phyloP scores from a whole-genome alignment of 2,113 vertebrate species.

The Nothoprocta pentlandii region DNA sequence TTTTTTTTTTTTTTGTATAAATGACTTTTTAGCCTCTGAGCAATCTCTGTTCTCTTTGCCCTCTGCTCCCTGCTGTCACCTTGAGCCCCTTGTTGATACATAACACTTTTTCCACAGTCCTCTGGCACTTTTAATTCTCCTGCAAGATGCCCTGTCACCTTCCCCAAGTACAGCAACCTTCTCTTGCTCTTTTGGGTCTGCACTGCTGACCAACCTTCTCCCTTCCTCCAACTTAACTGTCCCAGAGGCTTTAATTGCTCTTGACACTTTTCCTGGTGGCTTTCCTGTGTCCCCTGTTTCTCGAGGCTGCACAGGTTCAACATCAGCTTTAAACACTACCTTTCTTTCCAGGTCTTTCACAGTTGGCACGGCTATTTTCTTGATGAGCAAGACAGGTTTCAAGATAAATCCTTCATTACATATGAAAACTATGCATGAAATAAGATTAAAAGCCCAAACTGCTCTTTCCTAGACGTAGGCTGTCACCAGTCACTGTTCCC shows the following conservation, averaged over 20 bases:
- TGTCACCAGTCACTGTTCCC: background rate
- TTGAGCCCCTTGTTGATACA: background rate
- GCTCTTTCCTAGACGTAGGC: background rate
- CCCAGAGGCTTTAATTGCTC: background rate
- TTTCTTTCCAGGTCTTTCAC: background rate
- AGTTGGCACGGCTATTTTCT: background rate
- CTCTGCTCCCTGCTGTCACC: background rate
- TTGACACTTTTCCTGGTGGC: background rate
- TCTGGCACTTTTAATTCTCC: background rate
- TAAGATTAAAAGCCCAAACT: background rate
- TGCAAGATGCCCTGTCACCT: background rate
- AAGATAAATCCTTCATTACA: background rate
- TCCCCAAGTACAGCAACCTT: accelerated
- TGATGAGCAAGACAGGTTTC: background rate
- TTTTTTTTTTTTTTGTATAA: background rate
- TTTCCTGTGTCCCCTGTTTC: background rate
- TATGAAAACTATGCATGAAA: background rate
- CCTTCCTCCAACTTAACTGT: background rate
- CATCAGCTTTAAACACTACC: background rate
- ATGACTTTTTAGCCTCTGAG: background rate
- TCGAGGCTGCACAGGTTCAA: background rate
- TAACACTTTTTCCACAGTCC: background rate
- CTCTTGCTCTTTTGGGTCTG: background rate
- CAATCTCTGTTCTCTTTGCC: background rate
- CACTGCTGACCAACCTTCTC: background rate